Base-by-base conservation (phyloP, 2,113 vertebrate genomes). In the Oplegnathus fasciatus region DNA sequence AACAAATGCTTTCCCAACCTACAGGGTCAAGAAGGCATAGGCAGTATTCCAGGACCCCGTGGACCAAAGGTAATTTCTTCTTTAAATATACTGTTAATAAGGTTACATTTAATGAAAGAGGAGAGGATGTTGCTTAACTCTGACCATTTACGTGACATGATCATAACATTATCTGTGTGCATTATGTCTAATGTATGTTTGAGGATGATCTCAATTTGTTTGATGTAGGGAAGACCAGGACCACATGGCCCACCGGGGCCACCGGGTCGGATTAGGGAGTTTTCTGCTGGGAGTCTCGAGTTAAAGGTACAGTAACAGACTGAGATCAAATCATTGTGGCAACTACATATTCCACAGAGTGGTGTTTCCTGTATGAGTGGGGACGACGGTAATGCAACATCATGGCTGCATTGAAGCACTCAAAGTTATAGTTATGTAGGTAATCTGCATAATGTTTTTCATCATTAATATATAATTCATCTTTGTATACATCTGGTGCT, bases 211-310 rank as follows among this genome's bases (percentile, higher is more conserved):
- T 82, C 9, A 18, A 22, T 85, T 52, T 84, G 17, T 68, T 48
- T 60, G 48, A 20, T 77, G 73, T 69, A 98, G 97, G 97, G 97
- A 79, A 94, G 94, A 62, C 84, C 75, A 90, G 97, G 97, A 84
- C 96, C 96, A 75, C 91, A 82, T 60, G 97, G 97, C n/a, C 95
- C 95, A 70, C 97, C 97, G 6, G 97, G 97, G 17, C 96, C 96
- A 84, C 96, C 96, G 9, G 97, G 91, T 48, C 87, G 95, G 24
- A 95, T 96, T 78, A 96, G 60, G 10, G 70, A 89, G n/a, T 93
- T 69, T 52, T 70, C 74, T 6, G 46, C 57, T 14, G 79, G 11
- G 18, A 40, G 24, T 67, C 9, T 60, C 0, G 3, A 69, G 1
- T 60, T 91, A 58, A 91, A 94, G 90, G 86, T 93, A 78, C 3